Evolutionary conservation across 2,888 invertebrate genomes (phyloP), one percentile per base, ranked within the genome.

Genomic region (Pseudococcus jackbeardsleyi): DNA sequence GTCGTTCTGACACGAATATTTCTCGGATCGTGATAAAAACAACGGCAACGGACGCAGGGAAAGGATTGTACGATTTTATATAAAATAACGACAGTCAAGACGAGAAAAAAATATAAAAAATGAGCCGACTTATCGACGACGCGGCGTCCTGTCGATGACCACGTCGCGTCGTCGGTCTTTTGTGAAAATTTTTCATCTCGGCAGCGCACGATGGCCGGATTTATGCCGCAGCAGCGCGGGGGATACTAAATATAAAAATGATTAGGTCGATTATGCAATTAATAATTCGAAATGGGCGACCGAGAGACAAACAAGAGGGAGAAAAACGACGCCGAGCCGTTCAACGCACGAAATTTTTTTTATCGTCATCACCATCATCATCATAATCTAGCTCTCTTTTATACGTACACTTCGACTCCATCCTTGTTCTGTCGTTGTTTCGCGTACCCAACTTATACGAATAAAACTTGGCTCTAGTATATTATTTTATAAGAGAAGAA

Each of bases 211-310:
- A 33, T 33, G 26, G 26, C 26, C 26, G 26, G 26, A 33, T 33
- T 33, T 33, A 54, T n/a, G 33, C 11, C 17, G n/a, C 42, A 15
- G n/a, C 5, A 2, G n/a, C 46, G 42, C 33, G 1, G 46, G 33
- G 26, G n/a, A 26, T 46, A 46, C 79, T 46, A 46, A 82, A 82
- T 82, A 82, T 82, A 82, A 82, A 82, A 82, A 82, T 82, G 46
- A 82, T 82, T 82, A 42, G 79, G 79, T 46, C 79, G 79, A 82
- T 82, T 82, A 82, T 46, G 79, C 79, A 46, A 82, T 82, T 46
- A 46, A 77, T 33, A 33, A 82, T 42, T 82, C 79, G 12, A 82
- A 46, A 82, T 82, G 72, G 72, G 72, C 72, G 72, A 17, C 72
- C 72, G 72, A 72, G 72, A 72, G 33, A 33, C 33, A 26, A 72